Conservation (phyloP, 2,113 vertebrate genomes). For the Sebastes schlegelii region DNA sequence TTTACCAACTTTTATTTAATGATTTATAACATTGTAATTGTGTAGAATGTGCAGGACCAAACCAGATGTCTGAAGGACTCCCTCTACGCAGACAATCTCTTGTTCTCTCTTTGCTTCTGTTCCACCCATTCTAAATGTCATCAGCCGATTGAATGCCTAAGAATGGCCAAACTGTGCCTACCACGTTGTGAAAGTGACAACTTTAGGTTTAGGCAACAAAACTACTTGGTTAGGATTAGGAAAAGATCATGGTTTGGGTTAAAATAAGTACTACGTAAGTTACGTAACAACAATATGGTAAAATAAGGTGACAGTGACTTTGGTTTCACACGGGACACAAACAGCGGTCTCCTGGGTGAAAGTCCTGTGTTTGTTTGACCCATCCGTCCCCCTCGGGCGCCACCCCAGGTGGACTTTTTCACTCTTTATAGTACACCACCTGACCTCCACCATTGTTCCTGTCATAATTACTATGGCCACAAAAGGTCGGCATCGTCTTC, state of each 20-base stretch:
- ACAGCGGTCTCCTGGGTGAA: background rate
- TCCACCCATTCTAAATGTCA: background rate
- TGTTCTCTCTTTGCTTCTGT: background rate
- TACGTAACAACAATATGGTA: background rate
- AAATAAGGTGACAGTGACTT: background rate
- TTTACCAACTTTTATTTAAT: background rate
- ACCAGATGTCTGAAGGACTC: too few species aligned
- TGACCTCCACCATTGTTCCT: too few species aligned
- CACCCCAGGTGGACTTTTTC: background rate
- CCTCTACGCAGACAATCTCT: conserved; percentile 1
- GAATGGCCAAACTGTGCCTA: too few species aligned
- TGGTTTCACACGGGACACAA: background rate
- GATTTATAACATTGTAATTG: background rate
- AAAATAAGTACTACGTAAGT: background rate
- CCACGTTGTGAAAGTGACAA: too few species aligned
- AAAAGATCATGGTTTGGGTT: background rate
- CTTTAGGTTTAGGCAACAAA: background rate
- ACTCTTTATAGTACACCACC: too few species aligned
- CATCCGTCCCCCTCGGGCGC: background rate
- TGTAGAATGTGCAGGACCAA: too few species aligned
- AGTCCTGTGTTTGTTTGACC: background rate
- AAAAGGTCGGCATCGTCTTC: too few species aligned
- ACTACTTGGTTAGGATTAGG: background rate
- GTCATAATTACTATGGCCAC: too few species aligned
- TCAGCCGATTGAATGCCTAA: background rate